Conservation (phyloP, 2,797 vertebrate genomes). For the Rhinoraja longicauda region DNA sequence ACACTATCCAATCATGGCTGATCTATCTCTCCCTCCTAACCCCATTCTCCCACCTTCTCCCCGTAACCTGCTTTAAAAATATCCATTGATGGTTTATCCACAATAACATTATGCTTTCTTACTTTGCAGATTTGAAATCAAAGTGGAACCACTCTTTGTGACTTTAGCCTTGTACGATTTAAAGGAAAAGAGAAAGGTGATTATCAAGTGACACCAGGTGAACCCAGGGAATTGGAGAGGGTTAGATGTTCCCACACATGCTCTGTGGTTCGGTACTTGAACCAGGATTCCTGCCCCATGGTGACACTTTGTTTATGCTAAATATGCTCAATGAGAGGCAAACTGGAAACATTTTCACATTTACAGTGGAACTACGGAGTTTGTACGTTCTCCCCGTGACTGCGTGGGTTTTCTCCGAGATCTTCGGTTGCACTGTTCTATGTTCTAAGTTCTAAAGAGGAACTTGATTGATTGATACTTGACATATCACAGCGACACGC, state of each 20-base stretch:
- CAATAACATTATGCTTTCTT: not conserved
- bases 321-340: not conserved
- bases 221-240: not conserved
- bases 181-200: conserved; percentile 23
- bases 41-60: too few relatives aligned
- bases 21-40: too few relatives aligned
- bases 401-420: too few relatives aligned
- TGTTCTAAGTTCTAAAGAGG: too few relatives aligned
- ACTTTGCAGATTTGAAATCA: conserved; percentile 21
- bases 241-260: not conserved
- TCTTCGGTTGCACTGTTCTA: too few relatives aligned
- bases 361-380: too few relatives aligned
- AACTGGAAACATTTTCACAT: too few relatives aligned
- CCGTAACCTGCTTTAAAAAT: not conserved
- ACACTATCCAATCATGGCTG: too few relatives aligned
- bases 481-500: too few relatives aligned
- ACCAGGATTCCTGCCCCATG: not conserved
- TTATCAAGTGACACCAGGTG: not conserved
- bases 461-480: too few relatives aligned
- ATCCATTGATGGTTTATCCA: not conserved
- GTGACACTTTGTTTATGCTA: not conserved
- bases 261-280: not conserved
- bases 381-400: too few relatives aligned
- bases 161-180: conserved; percentile 18
- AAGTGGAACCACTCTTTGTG: conserved; percentile 19